Conservation (phyloP, 1,140 invertebrate genomes). For the Papilio glaucus region DNA sequence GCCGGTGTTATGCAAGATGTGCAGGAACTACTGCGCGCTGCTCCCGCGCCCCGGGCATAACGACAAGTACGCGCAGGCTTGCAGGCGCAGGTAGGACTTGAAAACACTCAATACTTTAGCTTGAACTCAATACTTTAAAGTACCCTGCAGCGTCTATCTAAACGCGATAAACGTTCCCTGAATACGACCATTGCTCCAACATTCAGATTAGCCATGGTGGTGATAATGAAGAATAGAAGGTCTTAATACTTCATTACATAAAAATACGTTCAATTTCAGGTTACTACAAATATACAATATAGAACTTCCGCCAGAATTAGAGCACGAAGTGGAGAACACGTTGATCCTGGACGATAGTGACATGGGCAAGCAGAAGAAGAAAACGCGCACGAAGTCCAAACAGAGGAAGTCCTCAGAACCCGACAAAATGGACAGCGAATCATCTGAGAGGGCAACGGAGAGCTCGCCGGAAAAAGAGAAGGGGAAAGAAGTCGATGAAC, state of each 20-base stretch:
- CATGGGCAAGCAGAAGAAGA: constrained; percentile 78
- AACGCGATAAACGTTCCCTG: too few species aligned
- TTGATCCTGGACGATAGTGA: constrained; percentile 73
- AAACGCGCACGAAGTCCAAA: constrained; percentile 82
- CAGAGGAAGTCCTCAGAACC: constrained; percentile 78
- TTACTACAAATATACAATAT: constrained; percentile 89
- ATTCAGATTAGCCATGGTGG: too few species aligned
- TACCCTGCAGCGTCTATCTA: too few species aligned
- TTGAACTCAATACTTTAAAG: too few species aligned
- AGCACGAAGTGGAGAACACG: constrained; percentile 72
- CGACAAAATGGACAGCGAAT: constrained; percentile 68
- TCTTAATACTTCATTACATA: too few species aligned
- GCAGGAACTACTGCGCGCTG: constrained; percentile 89
- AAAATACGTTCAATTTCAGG: constrained; percentile 73
- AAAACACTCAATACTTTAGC: too few species aligned
- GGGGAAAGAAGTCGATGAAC: constrained; percentile 53
- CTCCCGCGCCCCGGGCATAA: constrained; percentile 86
- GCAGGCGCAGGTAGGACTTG: constrained; percentile 86
- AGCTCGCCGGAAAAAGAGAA: constrained; percentile 73
- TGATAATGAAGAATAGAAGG: too few species aligned
- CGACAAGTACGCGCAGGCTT: constrained; percentile 86
- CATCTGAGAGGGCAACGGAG: constrained; percentile 66
- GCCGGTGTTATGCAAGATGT: constrained; percentile 90
- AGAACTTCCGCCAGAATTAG: constrained; percentile 86
- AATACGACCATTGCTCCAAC: too few species aligned